Conservation (phyloP, 2,797 vertebrate species). For the Enteromius thamalakanensis region DNA sequence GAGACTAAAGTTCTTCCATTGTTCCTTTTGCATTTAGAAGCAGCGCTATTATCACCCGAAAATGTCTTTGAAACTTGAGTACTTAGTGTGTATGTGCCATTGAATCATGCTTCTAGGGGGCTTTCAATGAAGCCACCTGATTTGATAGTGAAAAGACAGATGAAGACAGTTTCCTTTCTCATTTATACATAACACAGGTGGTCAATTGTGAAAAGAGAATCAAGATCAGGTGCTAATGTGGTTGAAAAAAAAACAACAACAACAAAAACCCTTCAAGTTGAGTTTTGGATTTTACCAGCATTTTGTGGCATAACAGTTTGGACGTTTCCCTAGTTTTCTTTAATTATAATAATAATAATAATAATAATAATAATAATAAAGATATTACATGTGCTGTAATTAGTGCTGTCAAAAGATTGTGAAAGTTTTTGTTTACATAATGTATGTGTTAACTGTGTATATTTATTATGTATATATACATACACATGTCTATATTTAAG, state of each 20-base stretch:
- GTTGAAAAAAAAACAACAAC: not conserved
- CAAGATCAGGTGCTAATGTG: conserved; percentile 2
- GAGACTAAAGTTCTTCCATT: conserved; percentile 71
- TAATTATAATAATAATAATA: not conserved
- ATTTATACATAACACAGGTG: conserved; percentile 40
- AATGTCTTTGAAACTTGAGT: conserved; percentile 73
- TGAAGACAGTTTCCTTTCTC: conserved; percentile 39
- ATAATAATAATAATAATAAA: not conserved
- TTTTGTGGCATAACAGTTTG: not conserved
- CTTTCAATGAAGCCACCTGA: conserved; percentile 55
- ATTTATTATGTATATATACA: no score
- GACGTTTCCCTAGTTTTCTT: not conserved
- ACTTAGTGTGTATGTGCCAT: conserved; percentile 52
- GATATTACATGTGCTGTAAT: not conserved
- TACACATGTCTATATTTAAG: no score
- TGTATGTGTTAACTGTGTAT: no score
- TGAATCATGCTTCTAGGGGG: conserved; percentile 22
- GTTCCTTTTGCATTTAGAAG: conserved; percentile 67
- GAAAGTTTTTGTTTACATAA: no score
- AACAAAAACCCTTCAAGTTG: not conserved
- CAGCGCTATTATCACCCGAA: conserved; percentile 63
- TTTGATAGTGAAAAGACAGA: conserved; percentile 46
- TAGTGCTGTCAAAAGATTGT: no score
- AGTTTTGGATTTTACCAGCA: not conserved
- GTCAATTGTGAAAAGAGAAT: conserved; percentile 38